These are phyloP conservation scores for Lasioglossum baleicum DNA, from an alignment of 1,140 invertebrate species.

Conservation along the genomic window DNA sequence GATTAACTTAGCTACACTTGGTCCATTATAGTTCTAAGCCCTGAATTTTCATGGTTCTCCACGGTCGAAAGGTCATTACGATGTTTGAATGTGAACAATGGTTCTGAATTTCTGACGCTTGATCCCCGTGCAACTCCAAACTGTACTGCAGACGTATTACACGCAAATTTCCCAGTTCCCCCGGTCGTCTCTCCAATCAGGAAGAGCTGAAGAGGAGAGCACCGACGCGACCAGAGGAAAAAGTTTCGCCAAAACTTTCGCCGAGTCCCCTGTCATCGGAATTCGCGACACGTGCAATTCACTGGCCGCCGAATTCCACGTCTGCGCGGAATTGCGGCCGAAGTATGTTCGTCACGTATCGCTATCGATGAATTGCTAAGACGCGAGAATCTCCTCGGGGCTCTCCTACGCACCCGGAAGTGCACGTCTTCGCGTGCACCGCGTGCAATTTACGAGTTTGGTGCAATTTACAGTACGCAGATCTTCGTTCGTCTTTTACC, in stretches of 20 bases:
- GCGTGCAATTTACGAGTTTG: constrained; percentile 15
- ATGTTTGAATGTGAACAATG: not conserved
- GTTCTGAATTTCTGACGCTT: not conserved
- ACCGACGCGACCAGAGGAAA: not conserved
- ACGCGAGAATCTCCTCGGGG: not conserved
- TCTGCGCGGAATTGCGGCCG: not conserved
- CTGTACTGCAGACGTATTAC: not conserved
- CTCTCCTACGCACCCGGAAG: not conserved
- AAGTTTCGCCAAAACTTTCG: constrained; percentile 7
- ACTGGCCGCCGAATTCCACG: not conserved
- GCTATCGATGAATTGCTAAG: constrained; percentile 21
- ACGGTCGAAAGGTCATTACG: not conserved
- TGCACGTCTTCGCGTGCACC: not conserved
- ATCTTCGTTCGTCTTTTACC: not conserved
- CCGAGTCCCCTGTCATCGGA: not conserved
- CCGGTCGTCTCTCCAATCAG: not conserved
- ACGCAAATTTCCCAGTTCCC: not conserved
- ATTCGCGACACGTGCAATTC: constrained; percentile 28
- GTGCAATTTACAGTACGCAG: not conserved
- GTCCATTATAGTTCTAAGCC: constrained; percentile 7
- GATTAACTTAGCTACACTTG: not conserved
- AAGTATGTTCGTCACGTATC: constrained; percentile 19
- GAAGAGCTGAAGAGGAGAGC: not conserved
- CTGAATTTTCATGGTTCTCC: not conserved
- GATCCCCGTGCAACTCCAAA: no score